These are phyloP conservation scores for Bettongia penicillata DNA, from an alignment of 2,113 vertebrate species.

Conservation along the genomic window DNA sequence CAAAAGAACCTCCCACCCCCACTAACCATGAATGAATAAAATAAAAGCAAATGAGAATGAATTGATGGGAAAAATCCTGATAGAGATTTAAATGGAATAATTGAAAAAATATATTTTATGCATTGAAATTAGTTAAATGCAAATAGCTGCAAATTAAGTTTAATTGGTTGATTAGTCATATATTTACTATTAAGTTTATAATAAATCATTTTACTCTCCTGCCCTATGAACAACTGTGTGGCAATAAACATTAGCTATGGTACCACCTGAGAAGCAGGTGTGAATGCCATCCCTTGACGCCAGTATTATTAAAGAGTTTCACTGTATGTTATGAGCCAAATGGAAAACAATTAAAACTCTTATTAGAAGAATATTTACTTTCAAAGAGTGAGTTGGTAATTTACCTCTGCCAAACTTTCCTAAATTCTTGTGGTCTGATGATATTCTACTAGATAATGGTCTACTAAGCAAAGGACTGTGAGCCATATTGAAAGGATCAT, in stretches of 20 bases:
- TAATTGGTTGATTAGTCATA: not conserved
- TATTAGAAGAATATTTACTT: conserved; percentile 35
- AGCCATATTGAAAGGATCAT: not conserved
- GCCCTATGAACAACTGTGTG: not conserved
- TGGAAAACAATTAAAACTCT: conserved; percentile 10
- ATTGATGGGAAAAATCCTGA: not conserved
- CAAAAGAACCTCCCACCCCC: not conserved
- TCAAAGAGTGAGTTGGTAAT: not conserved
- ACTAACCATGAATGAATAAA: not conserved
- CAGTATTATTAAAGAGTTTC: conserved; percentile 15
- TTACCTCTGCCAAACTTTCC: not conserved
- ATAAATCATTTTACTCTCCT: not conserved
- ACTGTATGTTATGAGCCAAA: conserved; percentile 30
- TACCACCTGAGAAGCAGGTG: conserved; percentile 7
- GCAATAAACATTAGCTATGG: not conserved
- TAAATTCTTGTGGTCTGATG: conserved; percentile 3
- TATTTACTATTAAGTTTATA: not conserved
- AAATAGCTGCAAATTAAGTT: not conserved
- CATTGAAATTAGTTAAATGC: not conserved
- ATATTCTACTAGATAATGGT: not conserved
- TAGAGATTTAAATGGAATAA: not conserved
- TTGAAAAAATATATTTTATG: not conserved
- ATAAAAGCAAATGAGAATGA: not conserved
- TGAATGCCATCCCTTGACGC: not conserved
- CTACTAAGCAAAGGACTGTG: not conserved